Percentiles rank a stretch among this genome's conserved stretches.
These are phyloP conservation scores for Drosophila paucipuncta DNA, from an alignment of 2,888 invertebrate genomes.

Conservation along the genomic window DNA sequence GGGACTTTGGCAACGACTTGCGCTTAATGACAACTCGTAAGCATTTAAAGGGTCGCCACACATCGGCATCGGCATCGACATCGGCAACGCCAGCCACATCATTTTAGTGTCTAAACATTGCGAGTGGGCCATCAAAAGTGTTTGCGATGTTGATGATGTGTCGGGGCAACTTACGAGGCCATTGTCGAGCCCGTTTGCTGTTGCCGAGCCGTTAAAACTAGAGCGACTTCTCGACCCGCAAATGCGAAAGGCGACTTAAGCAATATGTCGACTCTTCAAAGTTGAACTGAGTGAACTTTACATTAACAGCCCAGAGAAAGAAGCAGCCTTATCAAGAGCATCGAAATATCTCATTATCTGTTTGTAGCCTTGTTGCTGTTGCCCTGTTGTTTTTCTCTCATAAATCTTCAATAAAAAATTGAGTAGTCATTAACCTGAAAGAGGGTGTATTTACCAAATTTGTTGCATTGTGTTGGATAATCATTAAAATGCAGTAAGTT, in stretches of 20 bases:
- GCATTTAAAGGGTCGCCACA: constrained; percentile 62
- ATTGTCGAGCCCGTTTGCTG: constrained; percentile 26
- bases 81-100: constrained; percentile 25
- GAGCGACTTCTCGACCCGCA: constrained; percentile 64
- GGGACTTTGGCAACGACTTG: constrained; percentile 75
- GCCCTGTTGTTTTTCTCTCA: constrained; percentile 25
- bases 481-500: constrained; percentile 28
- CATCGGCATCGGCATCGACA: constrained; percentile 26
- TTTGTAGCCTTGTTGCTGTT: constrained; percentile 7
- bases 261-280: constrained; percentile 15
- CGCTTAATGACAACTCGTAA: constrained; percentile 73
- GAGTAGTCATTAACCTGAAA: constrained; percentile 61
- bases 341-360: constrained; percentile 48
- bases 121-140: constrained; percentile 51
- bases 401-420: constrained; percentile 77
- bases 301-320: constrained; percentile 31
- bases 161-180: constrained; percentile 63
- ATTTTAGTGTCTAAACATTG: constrained; percentile 43
- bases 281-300: constrained; percentile 41
- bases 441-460: background rate
- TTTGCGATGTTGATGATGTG: constrained; percentile 69
- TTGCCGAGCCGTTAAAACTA: constrained; percentile 71
- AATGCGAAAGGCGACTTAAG: background rate
- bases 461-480: constrained; percentile 32
- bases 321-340: constrained; percentile 44